Evolutionary conservation across 1,140 invertebrate species (phyloP).

Genomic region (Euwallacea fornicatus): DNA sequence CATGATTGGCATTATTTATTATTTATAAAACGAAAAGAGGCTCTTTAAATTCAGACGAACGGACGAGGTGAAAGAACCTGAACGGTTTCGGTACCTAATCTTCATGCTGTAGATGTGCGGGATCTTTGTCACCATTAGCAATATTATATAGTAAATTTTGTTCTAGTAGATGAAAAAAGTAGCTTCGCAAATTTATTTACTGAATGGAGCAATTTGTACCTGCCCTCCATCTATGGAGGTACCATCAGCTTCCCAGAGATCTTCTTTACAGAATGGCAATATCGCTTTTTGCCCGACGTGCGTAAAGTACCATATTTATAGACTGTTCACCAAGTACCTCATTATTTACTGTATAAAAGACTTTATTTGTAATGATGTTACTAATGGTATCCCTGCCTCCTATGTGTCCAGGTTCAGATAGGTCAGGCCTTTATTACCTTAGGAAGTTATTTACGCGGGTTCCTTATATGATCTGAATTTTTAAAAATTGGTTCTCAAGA

Average conservation of each 20-base stretch:
- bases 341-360: constrained; percentile 28
- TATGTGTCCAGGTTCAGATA: not conserved
- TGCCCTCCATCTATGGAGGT: constrained; percentile 22
- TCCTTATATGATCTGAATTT: too few species aligned
- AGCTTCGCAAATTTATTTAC: too few species aligned
- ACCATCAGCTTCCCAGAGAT: constrained; percentile 23
- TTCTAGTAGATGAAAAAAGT: too few species aligned
- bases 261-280: constrained; percentile 27
- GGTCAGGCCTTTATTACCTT: constrained; percentile 17
- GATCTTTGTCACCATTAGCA: too few species aligned
- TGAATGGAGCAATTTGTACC: constrained; percentile 18
- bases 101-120: constrained; percentile 1
- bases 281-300: constrained; percentile 25
- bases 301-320: constrained; percentile 32
- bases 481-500: too few species aligned
- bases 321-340: constrained; percentile 26
- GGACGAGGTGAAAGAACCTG: constrained; percentile 25
- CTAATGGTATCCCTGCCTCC: constrained; percentile 13
- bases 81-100: constrained; percentile 16
- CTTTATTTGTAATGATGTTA: constrained; percentile 17
- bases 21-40: constrained; percentile 29
- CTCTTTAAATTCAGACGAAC: constrained; percentile 22
- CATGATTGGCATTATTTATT: constrained; percentile 33
- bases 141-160: too few species aligned
- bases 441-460: constrained; percentile 14